These are phyloP conservation scores for Villa cingulata DNA, from an alignment of 2,888 invertebrate genomes.

Conservation along the genomic window DNA sequence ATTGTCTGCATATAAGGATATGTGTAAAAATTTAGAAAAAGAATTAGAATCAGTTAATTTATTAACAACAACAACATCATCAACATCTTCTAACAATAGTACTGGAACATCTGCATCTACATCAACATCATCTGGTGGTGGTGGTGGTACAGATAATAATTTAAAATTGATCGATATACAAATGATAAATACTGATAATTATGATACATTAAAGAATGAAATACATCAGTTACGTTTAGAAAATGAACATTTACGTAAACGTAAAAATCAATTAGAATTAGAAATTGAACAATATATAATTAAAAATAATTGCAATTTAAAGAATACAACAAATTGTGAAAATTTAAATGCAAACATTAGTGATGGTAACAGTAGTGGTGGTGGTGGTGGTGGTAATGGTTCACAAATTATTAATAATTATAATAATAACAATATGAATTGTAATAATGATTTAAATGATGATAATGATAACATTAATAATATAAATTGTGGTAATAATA, in stretches of 20 bases:
- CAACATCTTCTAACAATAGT: conserved; percentile 10
- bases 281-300: conserved; percentile 51
- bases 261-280: conserved; percentile 49
- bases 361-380: too few relatives aligned
- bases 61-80: conserved; percentile 19
- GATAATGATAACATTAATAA: too few relatives aligned
- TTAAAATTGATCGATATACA: too few relatives aligned
- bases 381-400: too few relatives aligned
- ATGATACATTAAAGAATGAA: conserved; percentile 45
- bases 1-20: conserved; percentile 58
- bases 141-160: too few relatives aligned
- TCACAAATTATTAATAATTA: too few relatives aligned
- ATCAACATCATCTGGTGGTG: too few relatives aligned
- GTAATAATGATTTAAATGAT: conserved; percentile 26
- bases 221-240: conserved; percentile 41
- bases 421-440: too few relatives aligned
- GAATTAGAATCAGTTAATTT: conserved; percentile 38
- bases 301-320: conserved; percentile 40
- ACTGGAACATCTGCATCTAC: too few relatives aligned
- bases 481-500: too few relatives aligned
- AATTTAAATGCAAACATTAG: too few relatives aligned
- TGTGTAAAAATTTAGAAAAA: conserved; percentile 51
- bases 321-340: too few relatives aligned
- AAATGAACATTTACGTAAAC: conserved; percentile 38
- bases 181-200: conserved; percentile 35